Conservation (phyloP, 2,797 vertebrate species). For the Sebastes elongatus region DNA sequence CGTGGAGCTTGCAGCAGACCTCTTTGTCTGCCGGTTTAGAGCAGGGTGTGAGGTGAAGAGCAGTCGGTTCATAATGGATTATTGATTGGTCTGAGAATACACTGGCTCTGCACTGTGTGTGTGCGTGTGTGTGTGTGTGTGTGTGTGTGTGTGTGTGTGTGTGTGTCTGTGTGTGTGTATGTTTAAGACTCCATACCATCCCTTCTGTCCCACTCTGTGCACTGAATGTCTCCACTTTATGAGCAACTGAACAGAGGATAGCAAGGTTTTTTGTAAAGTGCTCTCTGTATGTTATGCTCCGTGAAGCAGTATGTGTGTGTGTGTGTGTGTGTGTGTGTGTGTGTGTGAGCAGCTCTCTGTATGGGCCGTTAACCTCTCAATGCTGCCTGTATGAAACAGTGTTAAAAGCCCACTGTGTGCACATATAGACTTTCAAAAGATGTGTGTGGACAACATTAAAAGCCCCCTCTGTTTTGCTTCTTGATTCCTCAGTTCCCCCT, state of each 20-base stretch:
- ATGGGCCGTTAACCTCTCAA: conserved; percentile 65
- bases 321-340: conserved; percentile 28
- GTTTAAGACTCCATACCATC: conserved; percentile 56
- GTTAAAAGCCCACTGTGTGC: conserved; percentile 75
- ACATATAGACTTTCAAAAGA: conserved; percentile 67
- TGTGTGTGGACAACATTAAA: conserved; percentile 70
- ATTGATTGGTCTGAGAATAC: conserved; percentile 91
- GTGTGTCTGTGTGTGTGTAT: conserved; percentile 47
- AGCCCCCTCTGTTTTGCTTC: conserved; percentile 72
- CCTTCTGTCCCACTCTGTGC: conserved; percentile 55
- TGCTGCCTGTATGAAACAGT: conserved; percentile 76
- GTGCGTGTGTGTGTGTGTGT: conserved; percentile 25
- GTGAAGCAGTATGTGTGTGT: conserved; percentile 15
- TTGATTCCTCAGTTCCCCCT: conserved; percentile 57
- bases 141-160: conserved; percentile 47
- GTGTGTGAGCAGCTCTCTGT: conserved; percentile 56
- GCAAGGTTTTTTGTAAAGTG: conserved; percentile 59
- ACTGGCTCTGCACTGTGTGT: conserved; percentile 82
- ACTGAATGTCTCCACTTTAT: conserved; percentile 74
- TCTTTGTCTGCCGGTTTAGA: conserved; percentile 80
- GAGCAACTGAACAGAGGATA: conserved; percentile 64
- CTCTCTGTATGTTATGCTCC: conserved; percentile 59
- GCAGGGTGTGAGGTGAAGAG: conserved; percentile 82
- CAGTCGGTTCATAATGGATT: conserved; percentile 94
- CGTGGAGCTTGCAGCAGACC: conserved; percentile 73